Evolutionary conservation across 2,888 invertebrate species (phyloP), one percentile per base, ranked within the genome.

Genomic region (Aradus depressus): DNA sequence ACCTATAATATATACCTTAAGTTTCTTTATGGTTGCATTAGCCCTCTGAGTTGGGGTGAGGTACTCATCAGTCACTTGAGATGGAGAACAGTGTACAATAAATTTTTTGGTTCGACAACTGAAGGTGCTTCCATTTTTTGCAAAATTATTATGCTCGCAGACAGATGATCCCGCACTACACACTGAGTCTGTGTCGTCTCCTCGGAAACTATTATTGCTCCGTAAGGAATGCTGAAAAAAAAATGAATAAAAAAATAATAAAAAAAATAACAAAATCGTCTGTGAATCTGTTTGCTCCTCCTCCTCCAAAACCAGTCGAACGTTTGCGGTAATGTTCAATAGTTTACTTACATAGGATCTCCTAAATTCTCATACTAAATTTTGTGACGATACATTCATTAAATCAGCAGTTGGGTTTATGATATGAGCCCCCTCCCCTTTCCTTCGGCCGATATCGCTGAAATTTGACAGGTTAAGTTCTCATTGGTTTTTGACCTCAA

Each of bases 31-130:
- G 67, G 88, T 86, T 60, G 80, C 75, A 62, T 86, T 83, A 8
- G 87, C 87, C 54, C 89, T 72, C 66, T 90, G 90, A 1, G 89
- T 90, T 12, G 90, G 90, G 45, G 90, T 90, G 52, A 89, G 73
- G 67, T 90, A 90, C 62, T 88, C 85, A 54, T 86, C 82, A 1
- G 81, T 81, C 4, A 81, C 79, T 66, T 84, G 81, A 1, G 48
- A 48, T 58, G 84, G 80, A 48, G 85, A 84, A 66, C 89, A 89
- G 66, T 89, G 89, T 43, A 88, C 79, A 54, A 89, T 85, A 67
- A 85, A 89, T 60, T 84, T 81, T 72, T 78, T 79, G 54, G 77
- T 78, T 44, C 79, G 71, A 5, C 79, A 79, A 65, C 80, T 80
- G 62, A 79, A 80, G 8, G 80, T 80, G 34, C 80, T 80, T 26